These are phyloP conservation scores for Pammene fasciana DNA, from an alignment of 2,888 invertebrate genomes.

Conservation along the genomic window DNA sequence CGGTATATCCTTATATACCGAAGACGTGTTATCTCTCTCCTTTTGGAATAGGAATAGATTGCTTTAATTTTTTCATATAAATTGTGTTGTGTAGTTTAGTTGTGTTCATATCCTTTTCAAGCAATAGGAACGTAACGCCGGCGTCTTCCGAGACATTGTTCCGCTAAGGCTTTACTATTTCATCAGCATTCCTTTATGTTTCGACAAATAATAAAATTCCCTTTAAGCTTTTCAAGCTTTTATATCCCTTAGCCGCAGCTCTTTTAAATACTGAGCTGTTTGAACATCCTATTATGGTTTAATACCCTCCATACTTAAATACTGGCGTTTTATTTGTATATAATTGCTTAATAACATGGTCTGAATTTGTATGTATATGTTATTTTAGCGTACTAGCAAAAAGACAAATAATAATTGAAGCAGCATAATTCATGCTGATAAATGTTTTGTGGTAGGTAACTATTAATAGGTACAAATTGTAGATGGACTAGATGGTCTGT, in stretches of 20 bases:
- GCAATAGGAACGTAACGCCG: conserved; percentile 37
- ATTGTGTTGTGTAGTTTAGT: conserved; percentile 1
- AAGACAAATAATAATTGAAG: neutral
- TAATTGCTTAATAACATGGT: conserved; percentile 26
- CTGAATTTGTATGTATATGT: conserved; percentile 1
- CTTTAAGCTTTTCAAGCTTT: conserved; percentile 38
- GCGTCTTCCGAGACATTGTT: conserved; percentile 41
- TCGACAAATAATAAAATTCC: conserved; percentile 38
- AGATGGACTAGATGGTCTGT: no score
- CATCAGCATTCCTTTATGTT: conserved; percentile 37
- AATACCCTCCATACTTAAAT: conserved; percentile 17
- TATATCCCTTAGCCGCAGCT: conserved; percentile 39
- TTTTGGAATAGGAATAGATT: conserved; percentile 5
- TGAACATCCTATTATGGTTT: conserved; percentile 39
- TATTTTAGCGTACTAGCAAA: neutral
- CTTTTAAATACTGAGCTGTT: conserved; percentile 36
- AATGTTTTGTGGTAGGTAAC: neutral
- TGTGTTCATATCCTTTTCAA: conserved; percentile 32
- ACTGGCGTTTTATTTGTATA: conserved; percentile 5
- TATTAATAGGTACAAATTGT: neutral
- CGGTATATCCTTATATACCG: neutral
- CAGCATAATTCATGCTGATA: neutral
- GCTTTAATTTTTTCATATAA: conserved; percentile 7
- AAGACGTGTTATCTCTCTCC: neutral
- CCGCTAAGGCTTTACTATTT: conserved; percentile 35